phyloP scores from a whole-genome alignment of 2,113 vertebrate genomes.

The Mus pahari region DNA sequence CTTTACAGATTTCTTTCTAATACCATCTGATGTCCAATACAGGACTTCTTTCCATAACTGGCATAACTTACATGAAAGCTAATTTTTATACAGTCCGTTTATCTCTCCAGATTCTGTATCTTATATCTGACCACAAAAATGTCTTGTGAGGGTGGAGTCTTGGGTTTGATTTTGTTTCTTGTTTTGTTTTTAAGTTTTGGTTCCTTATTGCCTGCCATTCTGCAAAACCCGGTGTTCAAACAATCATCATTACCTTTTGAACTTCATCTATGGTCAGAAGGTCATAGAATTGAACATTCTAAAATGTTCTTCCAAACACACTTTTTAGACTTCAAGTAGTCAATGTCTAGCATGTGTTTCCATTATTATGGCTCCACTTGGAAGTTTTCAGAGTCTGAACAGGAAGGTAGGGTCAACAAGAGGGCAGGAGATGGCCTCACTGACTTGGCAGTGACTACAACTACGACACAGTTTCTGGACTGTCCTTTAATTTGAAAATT shows the following conservation, averaged over 20 bases:
- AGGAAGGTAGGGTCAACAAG: constrained; percentile 30
- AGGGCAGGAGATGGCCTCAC: neutral
- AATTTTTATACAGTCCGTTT: neutral
- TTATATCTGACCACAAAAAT: neutral
- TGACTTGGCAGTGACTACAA: constrained; percentile 55
- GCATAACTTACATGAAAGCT: neutral
- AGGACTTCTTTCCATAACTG: neutral
- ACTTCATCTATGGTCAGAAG: neutral
- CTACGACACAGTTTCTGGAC: neutral
- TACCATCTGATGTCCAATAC: neutral
- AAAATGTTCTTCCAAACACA: constrained; percentile 35
- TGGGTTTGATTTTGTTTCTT: neutral
- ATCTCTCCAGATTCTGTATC: neutral
- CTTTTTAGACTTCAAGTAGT: constrained; percentile 22
- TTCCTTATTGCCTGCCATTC: neutral
- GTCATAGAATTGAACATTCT: neutral
- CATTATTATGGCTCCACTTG: neutral
- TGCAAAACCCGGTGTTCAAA: neutral
- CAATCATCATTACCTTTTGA: neutral
- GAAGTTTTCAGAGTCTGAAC: constrained; percentile 20
- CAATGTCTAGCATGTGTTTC: constrained; percentile 47
- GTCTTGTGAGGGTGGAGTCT: fast-evolving
- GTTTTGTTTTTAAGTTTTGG: neutral
- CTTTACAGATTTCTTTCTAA: neutral
- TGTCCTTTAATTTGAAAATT: constrained; percentile 24